A percentile compares a stretch with the other conserved stretches of the same genome.
These are phyloP conservation scores for Nymphalis polychloros DNA, from an alignment of 2,888 invertebrate species.

Conservation along the genomic window DNA sequence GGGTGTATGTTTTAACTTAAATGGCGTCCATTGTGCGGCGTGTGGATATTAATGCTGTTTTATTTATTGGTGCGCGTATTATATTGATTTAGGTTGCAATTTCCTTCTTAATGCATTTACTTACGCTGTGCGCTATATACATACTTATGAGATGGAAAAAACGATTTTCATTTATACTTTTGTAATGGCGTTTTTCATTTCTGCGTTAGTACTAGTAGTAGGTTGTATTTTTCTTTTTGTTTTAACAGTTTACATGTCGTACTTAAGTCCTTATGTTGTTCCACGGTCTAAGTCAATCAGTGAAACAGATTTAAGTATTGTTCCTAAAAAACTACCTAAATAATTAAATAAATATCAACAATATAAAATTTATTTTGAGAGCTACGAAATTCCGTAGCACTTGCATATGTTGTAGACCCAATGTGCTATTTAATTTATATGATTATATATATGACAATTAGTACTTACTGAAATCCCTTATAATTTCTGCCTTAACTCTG, in stretches of 20 bases:
- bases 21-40: conserved; percentile 28
- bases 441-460: too few species aligned
- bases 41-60: conserved; percentile 20
- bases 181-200: too few species aligned
- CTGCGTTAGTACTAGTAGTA: too few species aligned
- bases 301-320: too few species aligned
- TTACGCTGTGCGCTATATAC: neutral
- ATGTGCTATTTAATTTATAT: neutral
- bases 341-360: too few species aligned
- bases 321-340: too few species aligned
- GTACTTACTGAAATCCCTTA: neutral
- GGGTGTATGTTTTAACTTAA: conserved; percentile 34
- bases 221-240: too few species aligned
- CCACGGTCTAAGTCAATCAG: too few species aligned
- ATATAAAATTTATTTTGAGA: neutral
- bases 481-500: neutral
- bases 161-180: too few species aligned
- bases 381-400: conserved; percentile 11
- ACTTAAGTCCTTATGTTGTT: too few species aligned
- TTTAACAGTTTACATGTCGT: too few species aligned
- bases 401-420: neutral
- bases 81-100: neutral
- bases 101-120: neutral
- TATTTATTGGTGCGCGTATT: conserved; percentile 19
- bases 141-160: too few species aligned